phyloP scores from a whole-genome alignment of 1,140 invertebrate genomes.

The Mactra quadrangularis region DNA sequence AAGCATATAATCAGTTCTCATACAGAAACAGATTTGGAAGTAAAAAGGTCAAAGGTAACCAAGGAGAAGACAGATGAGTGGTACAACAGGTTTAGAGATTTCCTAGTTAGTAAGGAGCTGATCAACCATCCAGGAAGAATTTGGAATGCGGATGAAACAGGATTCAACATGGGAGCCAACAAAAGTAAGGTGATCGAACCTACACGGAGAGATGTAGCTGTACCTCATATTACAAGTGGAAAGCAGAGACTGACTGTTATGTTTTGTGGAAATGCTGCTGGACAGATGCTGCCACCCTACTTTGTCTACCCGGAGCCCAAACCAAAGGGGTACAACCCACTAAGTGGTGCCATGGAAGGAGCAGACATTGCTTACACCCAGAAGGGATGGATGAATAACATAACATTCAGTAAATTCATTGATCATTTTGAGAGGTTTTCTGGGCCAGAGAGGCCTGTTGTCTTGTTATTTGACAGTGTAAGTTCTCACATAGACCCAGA shows the following conservation, averaged over 20 bases:
- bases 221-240: constrained; percentile 12
- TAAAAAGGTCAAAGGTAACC: constrained; percentile 11
- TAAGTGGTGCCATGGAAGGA: constrained; percentile 28
- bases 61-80: constrained; percentile 22
- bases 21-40: constrained; percentile 12
- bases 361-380: constrained; percentile 50
- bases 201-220: background rate
- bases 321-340: constrained; percentile 31
- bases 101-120: constrained; percentile 22
- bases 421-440: constrained; percentile 58
- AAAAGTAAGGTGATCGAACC: constrained; percentile 45
- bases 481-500: constrained; percentile 33
- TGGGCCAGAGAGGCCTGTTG: constrained; percentile 46
- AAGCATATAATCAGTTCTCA: background rate
- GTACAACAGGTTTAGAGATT: constrained; percentile 40
- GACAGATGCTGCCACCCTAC: constrained; percentile 42
- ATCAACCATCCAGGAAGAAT: constrained; percentile 51
- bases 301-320: constrained; percentile 29
- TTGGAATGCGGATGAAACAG: constrained; percentile 65
- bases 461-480: constrained; percentile 55
- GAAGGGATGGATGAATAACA: constrained; percentile 60
- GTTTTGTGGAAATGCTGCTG: constrained; percentile 35
- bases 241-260: constrained; percentile 26
- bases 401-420: constrained; percentile 54
- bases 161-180: constrained; percentile 52